Evolutionary conservation across 2,113 vertebrate species (phyloP), one percentile per base, ranked within the genome.

Genomic region (Heterotilapia buettikoferi): DNA sequence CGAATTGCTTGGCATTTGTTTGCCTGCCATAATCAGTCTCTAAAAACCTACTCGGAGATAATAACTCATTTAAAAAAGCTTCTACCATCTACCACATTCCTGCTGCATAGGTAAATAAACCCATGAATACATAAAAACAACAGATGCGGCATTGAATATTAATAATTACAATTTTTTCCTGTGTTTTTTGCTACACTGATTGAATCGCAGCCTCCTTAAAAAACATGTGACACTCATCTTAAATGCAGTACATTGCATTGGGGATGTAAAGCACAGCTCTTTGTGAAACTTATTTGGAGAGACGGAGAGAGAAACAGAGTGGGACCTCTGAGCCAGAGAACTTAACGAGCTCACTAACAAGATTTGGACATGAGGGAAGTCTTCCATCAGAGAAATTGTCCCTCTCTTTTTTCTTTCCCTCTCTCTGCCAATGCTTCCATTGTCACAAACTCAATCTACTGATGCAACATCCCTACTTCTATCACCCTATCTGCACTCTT

Each of bases 331-430:
- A 89, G 89, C n/a, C 84, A 61, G 26, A 87, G 84, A 89, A 88
- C 71, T 88, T 91, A 94, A 92, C 93, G 82, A 92, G 90, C 88
- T 86, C 88, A 36, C 80, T 94, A 95, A 96, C 89, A 79, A 93
- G 91, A 94, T 96, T 94, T 96, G 53, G 82, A 91, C 83, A 89
- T 8, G 68, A 73, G 84, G 93, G 89, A 88, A 91, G 90, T 92
- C 91, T 94, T 93, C 92, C 92, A 95, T 96, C 94, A 93, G 82
- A 89, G 66, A 92, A 91, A 94, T 93, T 82, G 88, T 86, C 83
- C 86, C 87, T 63, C 36, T 84, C 43, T 89, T 86, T 57, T 90
- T 56, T 57, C 45, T 71, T 43, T 26, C 47, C 57, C 12, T 52
- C 73, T 86, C 54, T 73, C 76, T 66, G 36, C 89, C 92, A 95